Evolutionary conservation across 2,888 invertebrate species (phyloP), one percentile per base, ranked within the genome.

Genomic region (Tetragonisca angustula): DNA sequence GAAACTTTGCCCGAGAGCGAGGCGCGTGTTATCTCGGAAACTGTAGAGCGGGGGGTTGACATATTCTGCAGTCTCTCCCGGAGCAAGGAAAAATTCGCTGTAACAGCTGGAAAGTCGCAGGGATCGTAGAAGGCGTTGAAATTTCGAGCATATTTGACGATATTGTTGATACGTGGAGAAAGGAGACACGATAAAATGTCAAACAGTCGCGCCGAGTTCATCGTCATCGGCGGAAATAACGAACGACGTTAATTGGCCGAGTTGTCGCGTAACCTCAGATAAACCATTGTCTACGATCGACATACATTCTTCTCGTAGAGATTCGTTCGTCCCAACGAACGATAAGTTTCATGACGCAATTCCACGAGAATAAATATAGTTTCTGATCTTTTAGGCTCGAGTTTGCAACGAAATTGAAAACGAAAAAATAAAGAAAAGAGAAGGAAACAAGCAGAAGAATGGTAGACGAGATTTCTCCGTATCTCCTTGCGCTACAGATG

Each of bases 181-280:
- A 54, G 56, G 27, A 54, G 27, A 69, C 15, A 56, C 27, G 68
- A 79, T 79, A 61, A 67, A 50, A 11, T 59, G 73, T 74, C 43
- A 21, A 5, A 15, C 69, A 82, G 56, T 54, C 24, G 21, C 24
- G 21, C 9, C 9, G 15, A 71, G 27, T 82, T 72, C 54, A 71
- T 62, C 27, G 59, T 32, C 65, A 56, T 72, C 54, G 43, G 32
- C 71, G 76, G 71, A 76, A 83, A 83, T 73, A 75, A 70, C 68
- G 72, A 83, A 56, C 68, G 62, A 9, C 67, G 36, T 76, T 67
- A 83, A 83, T 76, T 82, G 43, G 54, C 9, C 65, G 59, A 24
- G n/a, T 61, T 36, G 59, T 50, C 21, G 52, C 50, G 24, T 54
- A 61, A 59, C 52, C 21, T 19, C 36, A 49, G 76, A 83, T 83